These are phyloP conservation scores for Lepidocyrtoides sp. DNA, from an alignment of 2,888 invertebrate genomes.

Conservation along the genomic window DNA sequence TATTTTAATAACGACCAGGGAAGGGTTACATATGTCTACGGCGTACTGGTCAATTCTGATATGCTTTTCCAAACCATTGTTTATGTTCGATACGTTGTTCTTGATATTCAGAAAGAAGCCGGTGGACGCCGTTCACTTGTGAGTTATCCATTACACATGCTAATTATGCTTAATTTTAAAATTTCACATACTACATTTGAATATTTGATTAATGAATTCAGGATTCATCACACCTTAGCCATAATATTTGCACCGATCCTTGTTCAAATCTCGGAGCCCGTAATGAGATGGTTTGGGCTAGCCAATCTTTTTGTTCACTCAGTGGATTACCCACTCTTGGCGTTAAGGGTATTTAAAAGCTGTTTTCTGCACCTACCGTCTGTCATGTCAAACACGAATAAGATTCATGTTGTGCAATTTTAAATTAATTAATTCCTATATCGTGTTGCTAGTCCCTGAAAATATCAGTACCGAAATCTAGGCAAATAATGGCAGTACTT, in stretches of 20 bases:
- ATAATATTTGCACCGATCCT: conserved; percentile 15
- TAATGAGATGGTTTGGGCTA: conserved; percentile 33
- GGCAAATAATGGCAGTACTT: conserved; percentile 53
- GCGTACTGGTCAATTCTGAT: conserved; percentile 41
- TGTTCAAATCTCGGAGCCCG: conserved; percentile 24
- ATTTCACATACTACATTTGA: too few relatives aligned
- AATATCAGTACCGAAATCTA: conserved; percentile 50
- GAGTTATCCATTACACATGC: background rate
- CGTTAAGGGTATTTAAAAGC: conserved; percentile 52
- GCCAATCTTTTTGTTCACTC: conserved; percentile 50
- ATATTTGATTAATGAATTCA: too few relatives aligned
- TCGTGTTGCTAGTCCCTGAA: conserved; percentile 36
- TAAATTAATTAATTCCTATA: too few relatives aligned
- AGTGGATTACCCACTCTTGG: conserved; percentile 54
- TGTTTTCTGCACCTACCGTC: too few relatives aligned
- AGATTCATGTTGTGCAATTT: too few relatives aligned
- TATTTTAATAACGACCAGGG: conserved; percentile 23
- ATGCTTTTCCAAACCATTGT: conserved; percentile 21
- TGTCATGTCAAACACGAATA: too few relatives aligned
- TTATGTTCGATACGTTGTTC: conserved; percentile 39
- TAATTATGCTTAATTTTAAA: background rate
- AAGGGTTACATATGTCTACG: conserved; percentile 60
- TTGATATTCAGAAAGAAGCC: conserved; percentile 61
- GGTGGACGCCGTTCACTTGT: conserved; percentile 54
- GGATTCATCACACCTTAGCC: conserved; percentile 45